Percentiles rank a stretch among this genome's conserved stretches.
These are phyloP conservation scores for Sciurus niger DNA, from an alignment of 2,113 vertebrate species.

Conservation along the genomic window DNA sequence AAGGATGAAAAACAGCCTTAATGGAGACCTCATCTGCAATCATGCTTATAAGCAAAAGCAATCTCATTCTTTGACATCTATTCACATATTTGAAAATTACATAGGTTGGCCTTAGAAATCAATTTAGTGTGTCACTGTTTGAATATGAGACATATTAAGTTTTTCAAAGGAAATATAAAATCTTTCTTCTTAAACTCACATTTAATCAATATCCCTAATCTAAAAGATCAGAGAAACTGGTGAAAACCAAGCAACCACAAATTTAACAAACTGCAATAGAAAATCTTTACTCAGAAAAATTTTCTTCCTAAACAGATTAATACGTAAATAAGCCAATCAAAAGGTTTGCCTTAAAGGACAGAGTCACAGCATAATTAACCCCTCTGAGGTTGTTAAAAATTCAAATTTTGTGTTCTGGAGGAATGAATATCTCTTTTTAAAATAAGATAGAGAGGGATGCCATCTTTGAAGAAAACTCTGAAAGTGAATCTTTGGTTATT, in stretches of 20 bases:
- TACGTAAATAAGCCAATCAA: conserved; percentile 16
- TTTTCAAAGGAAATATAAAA: conserved; percentile 62
- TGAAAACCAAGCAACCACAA: conserved; percentile 17
- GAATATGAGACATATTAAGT: conserved; percentile 35
- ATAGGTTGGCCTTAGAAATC: conserved; percentile 67
- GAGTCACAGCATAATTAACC: background rate
- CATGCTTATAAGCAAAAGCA: conserved; percentile 56
- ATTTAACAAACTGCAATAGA: conserved; percentile 38
- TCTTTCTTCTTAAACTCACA: conserved; percentile 61
- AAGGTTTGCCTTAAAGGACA: conserved; percentile 12
- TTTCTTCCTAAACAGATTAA: conserved; percentile 20
- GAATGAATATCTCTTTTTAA: background rate
- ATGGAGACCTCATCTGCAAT: conserved; percentile 66
- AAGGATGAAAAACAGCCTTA: conserved; percentile 65
- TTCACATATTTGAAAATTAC: conserved; percentile 77
- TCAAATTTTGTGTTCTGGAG: conserved; percentile 6
- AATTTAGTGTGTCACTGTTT: conserved; percentile 66
- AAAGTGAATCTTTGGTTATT: background rate
- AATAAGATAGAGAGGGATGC: background rate
- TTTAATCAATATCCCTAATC: conserved; percentile 52
- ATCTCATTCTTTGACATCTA: conserved; percentile 63
- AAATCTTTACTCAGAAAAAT: background rate
- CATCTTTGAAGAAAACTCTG: background rate
- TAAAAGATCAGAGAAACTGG: conserved; percentile 7
- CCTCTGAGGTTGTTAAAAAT: background rate